Evolutionary conservation across 2,888 invertebrate species (phyloP).

Genomic region (Acronicta leporina): DNA sequence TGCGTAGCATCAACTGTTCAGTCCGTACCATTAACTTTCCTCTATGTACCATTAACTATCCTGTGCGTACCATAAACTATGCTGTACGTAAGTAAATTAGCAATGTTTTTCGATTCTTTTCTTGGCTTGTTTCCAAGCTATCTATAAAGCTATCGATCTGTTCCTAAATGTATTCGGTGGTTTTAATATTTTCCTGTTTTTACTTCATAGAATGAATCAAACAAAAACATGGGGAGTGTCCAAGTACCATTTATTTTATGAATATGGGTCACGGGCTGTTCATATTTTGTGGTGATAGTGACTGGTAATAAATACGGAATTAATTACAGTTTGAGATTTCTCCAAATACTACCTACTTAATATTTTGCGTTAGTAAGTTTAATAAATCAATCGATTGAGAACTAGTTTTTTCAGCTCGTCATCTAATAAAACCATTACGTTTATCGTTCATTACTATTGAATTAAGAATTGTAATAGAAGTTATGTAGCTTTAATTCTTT

Average conservation of each 20-base stretch:
- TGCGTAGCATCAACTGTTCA: no score
- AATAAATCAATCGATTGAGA: no score
- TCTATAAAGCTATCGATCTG: not conserved
- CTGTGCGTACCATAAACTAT: no score
- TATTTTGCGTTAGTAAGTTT: no score
- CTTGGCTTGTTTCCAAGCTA: constrained; percentile 20
- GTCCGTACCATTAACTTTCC: no score
- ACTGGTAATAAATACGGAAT: not conserved
- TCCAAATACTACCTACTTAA: no score
- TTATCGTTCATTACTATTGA: no score
- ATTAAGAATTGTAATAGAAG: no score
- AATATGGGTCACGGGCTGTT: constrained; percentile 8
- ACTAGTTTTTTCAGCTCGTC: no score
- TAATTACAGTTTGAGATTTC: not conserved
- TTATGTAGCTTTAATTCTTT: no score
- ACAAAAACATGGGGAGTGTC: constrained; percentile 5
- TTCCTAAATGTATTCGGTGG: not conserved
- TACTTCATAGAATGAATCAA: not conserved
- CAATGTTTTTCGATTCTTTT: constrained; percentile 13
- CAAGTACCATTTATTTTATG: constrained; percentile 6
- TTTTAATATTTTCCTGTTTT: constrained; percentile 5
- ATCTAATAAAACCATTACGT: no score
- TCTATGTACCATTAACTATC: no score
- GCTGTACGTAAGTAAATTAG: not conserved
- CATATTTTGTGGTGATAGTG: not conserved